These are phyloP conservation scores for Alfaro cultratus DNA, from an alignment of 2,797 vertebrate genomes.

Conservation along the genomic window DNA sequence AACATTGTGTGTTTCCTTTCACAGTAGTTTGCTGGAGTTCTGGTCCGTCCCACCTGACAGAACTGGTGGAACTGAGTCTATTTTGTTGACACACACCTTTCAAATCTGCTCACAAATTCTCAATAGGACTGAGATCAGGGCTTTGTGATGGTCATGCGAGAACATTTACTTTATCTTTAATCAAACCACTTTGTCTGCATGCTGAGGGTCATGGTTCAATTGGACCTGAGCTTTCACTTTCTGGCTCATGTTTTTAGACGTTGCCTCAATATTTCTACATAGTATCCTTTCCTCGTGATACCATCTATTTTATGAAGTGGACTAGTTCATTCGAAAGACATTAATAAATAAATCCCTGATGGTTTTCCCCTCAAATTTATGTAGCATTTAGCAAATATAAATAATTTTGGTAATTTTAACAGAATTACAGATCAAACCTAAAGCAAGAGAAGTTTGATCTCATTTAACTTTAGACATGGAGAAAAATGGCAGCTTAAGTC, in stretches of 20 bases:
- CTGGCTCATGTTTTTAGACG: not conserved
- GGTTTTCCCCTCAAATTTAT: not conserved
- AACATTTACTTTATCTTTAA: not conserved
- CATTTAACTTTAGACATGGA: too few relatives aligned
- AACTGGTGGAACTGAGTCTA: not conserved
- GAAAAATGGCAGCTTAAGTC: not conserved
- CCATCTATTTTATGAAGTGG: not conserved
- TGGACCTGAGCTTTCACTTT: not conserved
- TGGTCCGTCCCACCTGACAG: not conserved
- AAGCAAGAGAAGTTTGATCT: not conserved
- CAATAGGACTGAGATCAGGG: not conserved
- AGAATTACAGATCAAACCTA: too few relatives aligned
- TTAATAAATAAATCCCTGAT: not conserved
- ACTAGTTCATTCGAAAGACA: not conserved
- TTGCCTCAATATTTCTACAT: not conserved
- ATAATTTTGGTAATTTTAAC: not conserved
- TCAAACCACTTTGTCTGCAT: not conserved
- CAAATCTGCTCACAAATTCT: not conserved
- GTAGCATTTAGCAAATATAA: not conserved
- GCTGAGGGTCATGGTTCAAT: not conserved
- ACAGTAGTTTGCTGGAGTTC: not conserved
- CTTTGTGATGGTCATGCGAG: not conserved
- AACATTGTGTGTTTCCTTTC: not conserved
- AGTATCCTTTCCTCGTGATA: not conserved
- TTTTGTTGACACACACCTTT: not conserved